phyloP scores from a whole-genome alignment of 2,113 vertebrate species.

The Phyllostomus discolor region DNA sequence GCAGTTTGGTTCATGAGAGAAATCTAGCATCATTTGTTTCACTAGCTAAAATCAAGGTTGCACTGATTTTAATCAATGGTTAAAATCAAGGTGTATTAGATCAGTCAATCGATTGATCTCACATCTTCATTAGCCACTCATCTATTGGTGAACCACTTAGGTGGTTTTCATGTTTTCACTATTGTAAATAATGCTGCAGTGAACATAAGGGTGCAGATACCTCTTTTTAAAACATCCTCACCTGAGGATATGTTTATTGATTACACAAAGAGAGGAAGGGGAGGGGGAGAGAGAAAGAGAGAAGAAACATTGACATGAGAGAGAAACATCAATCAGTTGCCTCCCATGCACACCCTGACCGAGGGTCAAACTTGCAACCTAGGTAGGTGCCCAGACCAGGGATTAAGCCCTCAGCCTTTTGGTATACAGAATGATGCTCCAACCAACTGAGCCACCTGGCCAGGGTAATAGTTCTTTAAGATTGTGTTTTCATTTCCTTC shows the following conservation, averaged over 20 bases:
- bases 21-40: not conserved
- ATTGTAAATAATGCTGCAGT: not conserved
- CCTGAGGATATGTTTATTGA: no score
- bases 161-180: not conserved
- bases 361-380: no score
- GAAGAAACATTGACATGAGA: no score
- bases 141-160: not conserved
- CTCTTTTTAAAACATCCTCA: not conserved
- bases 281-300: no score
- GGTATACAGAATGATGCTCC: no score
- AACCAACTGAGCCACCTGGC: no score
- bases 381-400: no score
- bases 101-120: not conserved
- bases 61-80: not conserved
- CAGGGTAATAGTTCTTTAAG: not conserved
- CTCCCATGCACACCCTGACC: no score
- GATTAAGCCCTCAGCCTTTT: no score
- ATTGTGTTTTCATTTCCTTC: not conserved
- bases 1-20: not conserved
- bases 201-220: not conserved
- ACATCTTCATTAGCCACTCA: no score
- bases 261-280: no score
- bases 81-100: not conserved
- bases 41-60: not conserved
- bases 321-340: no score